These are phyloP conservation scores for Machimus rusticus DNA, from an alignment of 2,888 invertebrate genomes.

Conservation along the genomic window DNA sequence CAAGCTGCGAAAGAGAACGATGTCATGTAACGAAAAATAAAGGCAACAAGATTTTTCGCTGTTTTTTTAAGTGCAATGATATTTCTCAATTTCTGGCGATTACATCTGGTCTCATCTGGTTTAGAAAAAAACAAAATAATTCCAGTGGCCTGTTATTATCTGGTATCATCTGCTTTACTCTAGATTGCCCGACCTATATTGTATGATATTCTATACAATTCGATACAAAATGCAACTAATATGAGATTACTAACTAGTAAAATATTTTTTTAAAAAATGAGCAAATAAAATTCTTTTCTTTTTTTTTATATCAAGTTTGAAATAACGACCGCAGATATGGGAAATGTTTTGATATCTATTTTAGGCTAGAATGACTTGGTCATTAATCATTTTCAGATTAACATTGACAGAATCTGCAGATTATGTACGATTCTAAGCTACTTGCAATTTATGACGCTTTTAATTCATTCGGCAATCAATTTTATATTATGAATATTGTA, in stretches of 20 bases:
- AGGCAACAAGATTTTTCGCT: too few relatives aligned
- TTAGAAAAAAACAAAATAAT: background rate
- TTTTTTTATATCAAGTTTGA: background rate
- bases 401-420: background rate
- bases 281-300: background rate
- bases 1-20: too few relatives aligned
- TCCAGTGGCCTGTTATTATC: background rate
- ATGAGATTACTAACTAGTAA: too few relatives aligned
- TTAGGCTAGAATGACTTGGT: background rate
- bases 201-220: background rate
- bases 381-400: background rate
- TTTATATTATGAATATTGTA: background rate
- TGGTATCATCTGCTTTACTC: background rate
- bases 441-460: background rate
- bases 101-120: background rate
- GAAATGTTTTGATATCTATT: background rate
- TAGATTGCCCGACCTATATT: background rate
- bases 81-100: background rate
- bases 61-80: background rate
- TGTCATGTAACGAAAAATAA: too few relatives aligned
- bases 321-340: background rate
- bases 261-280: background rate
- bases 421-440: background rate
- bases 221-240: background rate
- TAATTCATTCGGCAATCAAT: background rate